Evolutionary conservation across 2,797 vertebrate species (phyloP), one percentile per base, ranked within the genome.

Genomic region (Hydrolagus colliei): DNA sequence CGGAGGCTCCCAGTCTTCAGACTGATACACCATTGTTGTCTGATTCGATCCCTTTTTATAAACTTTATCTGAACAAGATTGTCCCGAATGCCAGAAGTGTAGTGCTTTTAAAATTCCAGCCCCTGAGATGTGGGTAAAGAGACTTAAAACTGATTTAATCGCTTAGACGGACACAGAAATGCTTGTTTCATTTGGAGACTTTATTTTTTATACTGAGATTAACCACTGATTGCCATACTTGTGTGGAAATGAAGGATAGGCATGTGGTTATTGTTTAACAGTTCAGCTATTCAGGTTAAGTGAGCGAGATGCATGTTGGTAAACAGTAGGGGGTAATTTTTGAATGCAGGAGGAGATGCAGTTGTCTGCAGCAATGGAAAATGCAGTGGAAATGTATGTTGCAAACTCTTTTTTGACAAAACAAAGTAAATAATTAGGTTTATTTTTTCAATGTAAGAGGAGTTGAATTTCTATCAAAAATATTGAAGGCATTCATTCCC

Each of bases 91-190:
- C 41, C 59, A n/a, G 75, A 52, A n/a, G 8, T 59, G 12, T 18
- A n/a, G n/a, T 76, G n/a, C 41, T 77, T 52, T 77, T 35, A 77
- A 77, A 77, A 59, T 77, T 74, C 73, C 73, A 14, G 32, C 13
- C 73, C 32, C 9, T 77, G 35, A 77, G 41, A 18, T n/a, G 75
- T 18, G 59, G 20, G n/a, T 61, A n/a, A 52, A 16, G 35, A 61
- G 52, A 59, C 59, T 52, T 52, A 52, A 52, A 52, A 52, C 41
- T 52, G 41, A 52, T 52, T 52, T 52, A 52, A 52, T 52, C 41
- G 41, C 41, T 52, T 52, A 3, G 41, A 52, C 6, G 20, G 59
- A 61, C 75, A 10, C 41, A 77, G 71, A 72, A 77, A 77, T 52
- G 18, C 52, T 77, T 77, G 75, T 52, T 77, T 77, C 41, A 77